Base-by-base conservation (phyloP, 2,113 vertebrate genomes). In the Colistium nudipinnis region DNA sequence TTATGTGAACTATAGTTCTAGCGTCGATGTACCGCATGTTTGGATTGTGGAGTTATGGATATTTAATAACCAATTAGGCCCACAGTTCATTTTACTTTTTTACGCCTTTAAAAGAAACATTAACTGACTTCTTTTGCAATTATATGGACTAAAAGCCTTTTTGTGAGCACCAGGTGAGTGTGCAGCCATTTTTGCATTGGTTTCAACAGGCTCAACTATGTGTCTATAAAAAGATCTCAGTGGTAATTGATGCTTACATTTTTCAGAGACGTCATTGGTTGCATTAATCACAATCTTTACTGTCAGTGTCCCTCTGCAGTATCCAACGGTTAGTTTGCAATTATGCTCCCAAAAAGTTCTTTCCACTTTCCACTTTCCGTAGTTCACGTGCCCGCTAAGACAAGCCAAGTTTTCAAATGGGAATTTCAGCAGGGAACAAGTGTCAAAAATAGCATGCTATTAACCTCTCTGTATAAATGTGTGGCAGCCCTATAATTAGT, bases 371-470 rank as follows among this genome's bases (percentile, higher is more conserved):
- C 38, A 39, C 4, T 54, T 41, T 33, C 44, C 47, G 44, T 11
- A 69, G 28, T 44, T 73, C 27, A 36, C 64, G 38, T 56, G 35
- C 20, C 47, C 43, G 54, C 59, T 25, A 54, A 73, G 55, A 39
- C 28, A 55, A 30, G 30, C 68, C 8, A 57, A 43, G 25, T 76
- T 76, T 76, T 79, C 31, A 53, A 87, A 70, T 62, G 36, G 55
- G 44, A 70, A 62, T 54, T 6, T 57, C 52, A 59, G 59, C 62
- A 48, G 53, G 16, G 55, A 72, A 62, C 9, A 25, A 41, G 20
- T 64, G 68, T 77, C 81, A 78, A 22, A 90, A 89, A 92, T 89
- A 92, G 83, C 74, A 87, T 35, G 51, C 78, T 75, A 87, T 90
- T 89, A 91, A 90, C 83, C 81, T 87, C 83, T 73, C 73, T 16